Base-by-base conservation (phyloP, 2,888 invertebrate genomes). In the Nipponacmea schrenckii region DNA sequence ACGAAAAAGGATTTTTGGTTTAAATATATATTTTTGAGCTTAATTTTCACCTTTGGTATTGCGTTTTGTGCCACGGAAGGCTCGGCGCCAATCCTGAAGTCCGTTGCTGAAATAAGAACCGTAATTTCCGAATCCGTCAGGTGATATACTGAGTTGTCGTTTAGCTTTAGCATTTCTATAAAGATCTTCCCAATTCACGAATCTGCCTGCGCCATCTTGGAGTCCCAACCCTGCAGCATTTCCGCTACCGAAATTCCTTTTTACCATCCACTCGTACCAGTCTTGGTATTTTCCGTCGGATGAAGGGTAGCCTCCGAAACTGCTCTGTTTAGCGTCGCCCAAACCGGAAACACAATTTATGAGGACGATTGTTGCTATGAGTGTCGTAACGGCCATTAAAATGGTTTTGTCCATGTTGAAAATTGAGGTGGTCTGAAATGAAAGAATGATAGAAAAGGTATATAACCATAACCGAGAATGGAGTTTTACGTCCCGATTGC, bases 21-120 rank as follows among this genome's bases (percentile, higher is more conserved):
- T 39, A 39, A 39, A 39, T 5, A 1, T 39, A 10, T 10, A 10
- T 39, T 5, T 8, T 39, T 39, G 39, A 39, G 39, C 39, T 39
- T 39, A 39, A 39, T 39, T 39, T 39, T 39, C 39, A 10, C 39
- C 8, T 39, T 39, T 39, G 39, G 10, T 39, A 10, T 39, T 39
- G 39, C 68, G 62, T 67, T 74, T 74, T 7, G 48, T 39, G n/a
- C 75, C 72, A 50, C 66, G 68, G 63, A 70, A 75, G 17, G 77
- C 74, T 46, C 68, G 71, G 45, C 72, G 74, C 77, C 77, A 77
- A 70, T 77, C 77, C 62, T 77, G 77, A 2, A 77, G 70, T n/a
- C 75, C 77, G 66, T 76, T 71, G 31, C 75, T 74, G 50, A 75
- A 77, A 70, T 71, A 74, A 14, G 68, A 56, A 31, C 68, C 68